Evolutionary conservation across 2,888 invertebrate genomes (phyloP).

Genomic region (Falcaria lacertinaria): DNA sequence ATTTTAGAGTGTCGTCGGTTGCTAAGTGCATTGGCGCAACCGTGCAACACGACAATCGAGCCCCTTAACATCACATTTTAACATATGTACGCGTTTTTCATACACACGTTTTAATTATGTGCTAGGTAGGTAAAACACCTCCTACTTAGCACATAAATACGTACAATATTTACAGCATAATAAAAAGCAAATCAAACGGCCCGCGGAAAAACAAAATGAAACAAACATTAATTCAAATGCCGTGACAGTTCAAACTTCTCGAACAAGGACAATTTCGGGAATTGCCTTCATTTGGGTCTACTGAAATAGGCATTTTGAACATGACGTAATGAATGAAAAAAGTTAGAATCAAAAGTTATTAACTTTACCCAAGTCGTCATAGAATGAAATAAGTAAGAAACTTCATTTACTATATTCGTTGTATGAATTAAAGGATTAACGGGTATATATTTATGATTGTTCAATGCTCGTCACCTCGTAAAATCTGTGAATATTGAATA

Average conservation of each 20-base stretch:
- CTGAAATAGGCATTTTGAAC: slow-evolving; percentile 69
- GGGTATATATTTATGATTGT: no score
- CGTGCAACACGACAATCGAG: no score
- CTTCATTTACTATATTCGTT: slow-evolving; percentile 39
- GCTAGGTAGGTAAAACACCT: no score
- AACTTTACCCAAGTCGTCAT: slow-evolving; percentile 78
- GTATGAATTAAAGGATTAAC: slow-evolving; percentile 2
- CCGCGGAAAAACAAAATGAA: slow-evolving; percentile 68
- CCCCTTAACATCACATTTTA: no score
- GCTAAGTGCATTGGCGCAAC: slow-evolving; percentile 76
- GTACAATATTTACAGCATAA: slow-evolving; percentile 38
- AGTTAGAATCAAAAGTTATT: slow-evolving; percentile 75
- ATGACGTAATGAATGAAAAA: slow-evolving; percentile 77
- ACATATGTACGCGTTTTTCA: no score
- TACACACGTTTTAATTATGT: no score
- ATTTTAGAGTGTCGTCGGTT: slow-evolving; percentile 75
- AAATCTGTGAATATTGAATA: background rate
- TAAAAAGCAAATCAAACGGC: slow-evolving; percentile 59
- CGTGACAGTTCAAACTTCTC: slow-evolving; percentile 72
- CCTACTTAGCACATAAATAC: no score
- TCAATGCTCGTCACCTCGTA: background rate
- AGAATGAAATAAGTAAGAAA: slow-evolving; percentile 52
- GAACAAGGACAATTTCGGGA: slow-evolving; percentile 71
- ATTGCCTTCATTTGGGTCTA: slow-evolving; percentile 70
- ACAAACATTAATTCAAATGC: slow-evolving; percentile 76